These are phyloP conservation scores for Lasioglossum malachurum DNA, from an alignment of 2,888 invertebrate species.

Conservation along the genomic window DNA sequence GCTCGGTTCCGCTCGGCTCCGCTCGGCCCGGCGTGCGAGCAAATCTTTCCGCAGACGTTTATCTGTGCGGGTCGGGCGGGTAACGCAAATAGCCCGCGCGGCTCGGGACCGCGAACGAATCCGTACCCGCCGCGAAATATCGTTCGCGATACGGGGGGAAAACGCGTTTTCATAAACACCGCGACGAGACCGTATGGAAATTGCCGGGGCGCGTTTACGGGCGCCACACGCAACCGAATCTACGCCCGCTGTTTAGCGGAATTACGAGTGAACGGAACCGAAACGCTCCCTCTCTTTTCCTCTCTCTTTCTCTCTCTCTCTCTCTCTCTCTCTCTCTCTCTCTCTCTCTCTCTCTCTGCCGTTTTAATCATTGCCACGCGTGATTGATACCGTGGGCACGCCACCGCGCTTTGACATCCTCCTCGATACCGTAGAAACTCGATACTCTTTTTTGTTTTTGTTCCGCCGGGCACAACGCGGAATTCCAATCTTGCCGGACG, in stretches of 20 bases:
- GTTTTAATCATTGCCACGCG: conserved; percentile 25
- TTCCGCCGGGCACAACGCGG: not conserved
- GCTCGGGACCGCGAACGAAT: not conserved
- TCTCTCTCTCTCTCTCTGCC: not conserved
- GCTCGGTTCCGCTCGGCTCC: not conserved
- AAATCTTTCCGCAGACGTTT: conserved; percentile 26
- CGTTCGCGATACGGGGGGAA: conserved; percentile 1
- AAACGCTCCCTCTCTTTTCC: not conserved
- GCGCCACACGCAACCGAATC: conserved; percentile 24
- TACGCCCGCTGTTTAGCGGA: conserved; percentile 34
- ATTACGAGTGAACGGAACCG: conserved; percentile 15
- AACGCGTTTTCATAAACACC: conserved; percentile 46
- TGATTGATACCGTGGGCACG: conserved; percentile 5
- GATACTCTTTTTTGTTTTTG: conserved; percentile 4
- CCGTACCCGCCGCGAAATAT: conserved; percentile 27
- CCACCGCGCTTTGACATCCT: conserved; percentile 3
- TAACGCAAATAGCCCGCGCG: conserved; percentile 24
- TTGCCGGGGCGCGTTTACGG: conserved; percentile 31
- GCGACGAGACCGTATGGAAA: conserved; percentile 23
- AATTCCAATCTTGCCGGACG: conserved; percentile 15
- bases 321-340: not conserved
- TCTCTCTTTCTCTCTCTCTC: not conserved
- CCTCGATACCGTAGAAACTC: conserved; percentile 4
- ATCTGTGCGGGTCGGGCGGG: conserved; percentile 17
- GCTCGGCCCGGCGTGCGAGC: not conserved